These are phyloP conservation scores for Tethea ocularis DNA, from an alignment of 2,888 invertebrate genomes.

Conservation along the genomic window DNA sequence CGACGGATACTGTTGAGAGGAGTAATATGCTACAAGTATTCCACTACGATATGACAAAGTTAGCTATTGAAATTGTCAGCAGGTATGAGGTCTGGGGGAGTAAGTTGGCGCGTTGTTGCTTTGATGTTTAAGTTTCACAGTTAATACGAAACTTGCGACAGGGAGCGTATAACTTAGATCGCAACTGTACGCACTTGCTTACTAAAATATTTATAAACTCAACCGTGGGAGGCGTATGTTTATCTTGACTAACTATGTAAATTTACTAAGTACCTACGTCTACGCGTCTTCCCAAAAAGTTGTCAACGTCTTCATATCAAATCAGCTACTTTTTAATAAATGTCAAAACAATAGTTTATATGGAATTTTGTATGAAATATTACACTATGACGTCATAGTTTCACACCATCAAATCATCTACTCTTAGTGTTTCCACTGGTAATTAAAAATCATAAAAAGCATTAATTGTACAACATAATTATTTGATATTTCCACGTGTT, in stretches of 20 bases:
- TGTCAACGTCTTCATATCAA: neutral
- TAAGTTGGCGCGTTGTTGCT: slow-evolving; percentile 43
- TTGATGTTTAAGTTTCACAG: slow-evolving; percentile 56
- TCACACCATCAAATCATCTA: no score
- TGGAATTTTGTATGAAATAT: no score
- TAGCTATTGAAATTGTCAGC: slow-evolving; percentile 58
- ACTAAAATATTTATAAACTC: slow-evolving; percentile 37
- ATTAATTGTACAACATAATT: no score
- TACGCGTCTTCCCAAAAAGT: slow-evolving; percentile 13
- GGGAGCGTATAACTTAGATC: slow-evolving; percentile 45
- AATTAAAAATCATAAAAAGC: no score
- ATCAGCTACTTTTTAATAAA: no score
- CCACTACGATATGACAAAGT: slow-evolving; percentile 44
- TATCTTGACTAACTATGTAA: slow-evolving; percentile 24
- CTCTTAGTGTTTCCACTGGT: no score
- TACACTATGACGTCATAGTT: no score
- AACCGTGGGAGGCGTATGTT: slow-evolving; percentile 27
- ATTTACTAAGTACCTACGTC: no score
- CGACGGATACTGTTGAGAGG: neutral
- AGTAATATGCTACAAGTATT: slow-evolving; percentile 31
- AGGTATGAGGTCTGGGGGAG: slow-evolving; percentile 39
- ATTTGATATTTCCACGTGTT: no score
- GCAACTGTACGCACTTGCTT: slow-evolving; percentile 40
- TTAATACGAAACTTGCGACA: slow-evolving; percentile 47
- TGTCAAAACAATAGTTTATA: neutral